Conservation (phyloP, 2,797 vertebrate genomes). For the Megalops cyprinoides region DNA sequence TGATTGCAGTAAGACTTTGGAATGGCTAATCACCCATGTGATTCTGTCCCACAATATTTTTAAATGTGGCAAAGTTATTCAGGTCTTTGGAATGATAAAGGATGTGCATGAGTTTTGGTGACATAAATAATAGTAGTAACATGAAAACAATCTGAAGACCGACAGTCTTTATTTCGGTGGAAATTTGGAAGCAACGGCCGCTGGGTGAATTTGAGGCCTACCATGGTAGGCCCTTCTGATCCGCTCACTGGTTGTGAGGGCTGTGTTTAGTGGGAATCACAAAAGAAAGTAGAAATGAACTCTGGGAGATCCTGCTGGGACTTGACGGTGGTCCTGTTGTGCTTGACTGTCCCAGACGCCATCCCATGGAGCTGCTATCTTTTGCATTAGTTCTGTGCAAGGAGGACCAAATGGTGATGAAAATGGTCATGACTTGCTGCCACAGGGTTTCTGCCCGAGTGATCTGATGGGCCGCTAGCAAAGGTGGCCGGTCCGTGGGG, state of each 20-base stretch:
- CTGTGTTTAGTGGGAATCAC: too few relatives aligned
- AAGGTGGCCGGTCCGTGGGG: slow-evolving; percentile 8
- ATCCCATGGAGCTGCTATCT: not conserved
- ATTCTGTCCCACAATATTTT: not conserved
- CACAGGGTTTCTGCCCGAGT: slow-evolving; percentile 44
- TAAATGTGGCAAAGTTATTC: not conserved
- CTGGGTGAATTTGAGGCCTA: not conserved
- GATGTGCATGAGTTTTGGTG: not conserved
- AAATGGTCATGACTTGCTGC: too few relatives aligned
- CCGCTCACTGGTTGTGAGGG: too few relatives aligned
- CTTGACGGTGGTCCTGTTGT: too few relatives aligned
- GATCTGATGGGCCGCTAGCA: slow-evolving; percentile 46
- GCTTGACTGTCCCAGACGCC: too few relatives aligned
- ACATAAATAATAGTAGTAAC: not conserved
- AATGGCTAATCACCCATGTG: not conserved
- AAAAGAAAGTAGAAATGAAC: not conserved
- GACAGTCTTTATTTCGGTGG: not conserved
- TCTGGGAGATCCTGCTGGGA: not conserved
- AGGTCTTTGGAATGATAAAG: not conserved
- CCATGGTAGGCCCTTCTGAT: too few relatives aligned
- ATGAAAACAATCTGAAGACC: not conserved
- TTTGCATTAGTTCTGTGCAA: too few relatives aligned
- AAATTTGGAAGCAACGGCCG: not conserved
- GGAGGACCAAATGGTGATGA: too few relatives aligned
- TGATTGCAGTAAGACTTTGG: not conserved